These are phyloP conservation scores for Apodemus sylvaticus DNA, from an alignment of 2,113 vertebrate genomes.

Conservation along the genomic window DNA sequence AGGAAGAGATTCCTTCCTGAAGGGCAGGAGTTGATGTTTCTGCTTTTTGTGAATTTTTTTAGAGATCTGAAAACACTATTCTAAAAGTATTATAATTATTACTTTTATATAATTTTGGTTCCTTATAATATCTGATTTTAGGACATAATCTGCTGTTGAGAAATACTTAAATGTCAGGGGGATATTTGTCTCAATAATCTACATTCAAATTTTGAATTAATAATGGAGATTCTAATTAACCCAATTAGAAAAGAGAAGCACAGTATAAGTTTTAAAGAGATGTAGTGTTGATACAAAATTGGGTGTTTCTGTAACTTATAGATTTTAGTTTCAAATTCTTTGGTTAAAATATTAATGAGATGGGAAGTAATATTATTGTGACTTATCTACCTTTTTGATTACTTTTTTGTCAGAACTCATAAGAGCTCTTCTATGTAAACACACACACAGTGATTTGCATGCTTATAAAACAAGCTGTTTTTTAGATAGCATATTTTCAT, in stretches of 20 bases:
- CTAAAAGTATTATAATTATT: neutral
- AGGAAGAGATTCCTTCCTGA: neutral
- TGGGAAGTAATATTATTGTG: neutral
- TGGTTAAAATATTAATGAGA: constrained; percentile 40
- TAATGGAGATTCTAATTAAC: constrained; percentile 13
- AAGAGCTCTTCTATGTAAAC: constrained; percentile 29
- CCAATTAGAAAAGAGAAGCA: neutral
- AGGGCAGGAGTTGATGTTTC: neutral
- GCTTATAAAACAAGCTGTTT: constrained; percentile 69
- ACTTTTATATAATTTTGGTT: neutral
- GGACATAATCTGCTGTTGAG: neutral
- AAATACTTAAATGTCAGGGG: constrained; percentile 27
- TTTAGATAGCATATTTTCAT: constrained; percentile 84
- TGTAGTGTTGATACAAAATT: neutral
- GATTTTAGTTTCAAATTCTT: neutral
- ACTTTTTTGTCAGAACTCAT: constrained; percentile 53
- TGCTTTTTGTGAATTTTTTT: neutral
- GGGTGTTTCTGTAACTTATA: constrained; percentile 21
- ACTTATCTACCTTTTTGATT: constrained; percentile 39
- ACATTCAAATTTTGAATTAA: constrained; percentile 27
- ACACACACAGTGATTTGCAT: constrained; percentile 57
- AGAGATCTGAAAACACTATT: neutral
- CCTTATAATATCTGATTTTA: neutral
- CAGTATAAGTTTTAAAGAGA: neutral
- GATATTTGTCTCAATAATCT: neutral